phyloP scores from a whole-genome alignment of 2,888 invertebrate genomes.

The Spilarctia lutea region DNA sequence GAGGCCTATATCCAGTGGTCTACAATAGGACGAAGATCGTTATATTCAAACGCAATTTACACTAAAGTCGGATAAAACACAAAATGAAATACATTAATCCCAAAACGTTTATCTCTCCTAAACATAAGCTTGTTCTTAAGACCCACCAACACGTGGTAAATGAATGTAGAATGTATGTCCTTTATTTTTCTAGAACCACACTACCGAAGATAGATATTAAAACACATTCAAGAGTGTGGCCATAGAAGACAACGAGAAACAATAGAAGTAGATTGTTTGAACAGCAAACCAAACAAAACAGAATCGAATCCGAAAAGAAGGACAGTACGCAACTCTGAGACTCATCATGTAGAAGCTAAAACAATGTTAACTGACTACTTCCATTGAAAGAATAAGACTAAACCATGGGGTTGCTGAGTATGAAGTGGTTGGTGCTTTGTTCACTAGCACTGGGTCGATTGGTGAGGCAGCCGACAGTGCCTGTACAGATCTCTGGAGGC shows the following conservation, averaged over 20 bases:
- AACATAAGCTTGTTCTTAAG: background rate
- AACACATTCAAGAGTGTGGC: background rate
- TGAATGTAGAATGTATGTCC: background rate
- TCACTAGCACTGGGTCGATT: constrained; percentile 70
- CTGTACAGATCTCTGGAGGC: constrained; percentile 63
- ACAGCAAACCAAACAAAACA: background rate
- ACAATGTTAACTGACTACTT: background rate
- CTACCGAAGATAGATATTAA: background rate
- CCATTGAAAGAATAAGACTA: background rate
- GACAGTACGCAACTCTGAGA: background rate
- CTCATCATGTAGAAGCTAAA: background rate
- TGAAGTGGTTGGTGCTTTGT: constrained; percentile 71
- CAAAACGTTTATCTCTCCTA: background rate
- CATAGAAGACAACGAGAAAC: background rate
- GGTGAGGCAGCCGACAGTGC: constrained; percentile 67
- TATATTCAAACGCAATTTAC: background rate
- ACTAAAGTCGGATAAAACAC: background rate
- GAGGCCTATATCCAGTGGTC: no score
- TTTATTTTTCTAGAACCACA: background rate
- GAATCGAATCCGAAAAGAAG: background rate
- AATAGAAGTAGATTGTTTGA: background rate
- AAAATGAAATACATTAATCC: background rate
- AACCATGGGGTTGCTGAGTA: constrained; percentile 40
- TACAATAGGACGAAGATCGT: background rate
- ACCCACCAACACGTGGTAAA: background rate